Evolutionary conservation across 2,797 vertebrate species (phyloP).

Genomic region (Enteromius mattozi): DNA sequence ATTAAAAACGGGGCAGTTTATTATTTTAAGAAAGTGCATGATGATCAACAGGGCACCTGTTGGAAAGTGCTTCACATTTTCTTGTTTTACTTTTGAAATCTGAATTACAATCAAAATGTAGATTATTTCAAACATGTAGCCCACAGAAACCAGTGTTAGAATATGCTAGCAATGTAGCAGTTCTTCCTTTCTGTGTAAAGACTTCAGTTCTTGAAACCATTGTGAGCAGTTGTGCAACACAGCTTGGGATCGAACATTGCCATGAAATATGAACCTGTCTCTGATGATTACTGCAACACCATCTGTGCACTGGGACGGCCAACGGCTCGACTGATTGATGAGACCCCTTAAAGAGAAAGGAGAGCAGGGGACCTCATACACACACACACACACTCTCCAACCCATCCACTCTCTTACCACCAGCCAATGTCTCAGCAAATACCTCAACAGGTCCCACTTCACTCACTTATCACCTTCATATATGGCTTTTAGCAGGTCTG

Average conservation of each 20-base stretch:
- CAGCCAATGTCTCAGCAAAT: slow-evolving; percentile 15
- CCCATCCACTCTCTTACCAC: not conserved
- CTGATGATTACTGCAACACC: slow-evolving; percentile 40
- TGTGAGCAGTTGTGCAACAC: slow-evolving; percentile 22
- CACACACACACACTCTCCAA: slow-evolving; percentile 19
- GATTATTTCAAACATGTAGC: not conserved
- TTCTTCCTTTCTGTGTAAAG: slow-evolving; percentile 1
- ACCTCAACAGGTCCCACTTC: not conserved
- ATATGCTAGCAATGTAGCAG: not conserved
- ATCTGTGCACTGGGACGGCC: slow-evolving; percentile 47
- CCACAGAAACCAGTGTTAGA: slow-evolving; percentile 8
- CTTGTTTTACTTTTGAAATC: not conserved
- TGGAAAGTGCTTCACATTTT: not conserved
- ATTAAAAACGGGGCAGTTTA: not conserved
- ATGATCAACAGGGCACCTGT: not conserved
- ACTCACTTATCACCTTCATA: not conserved
- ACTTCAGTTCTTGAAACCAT: slow-evolving; percentile 8
- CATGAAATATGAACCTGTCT: slow-evolving; percentile 39
- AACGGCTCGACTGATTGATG: slow-evolving; percentile 16
- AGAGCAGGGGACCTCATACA: not conserved
- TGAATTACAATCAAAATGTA: slow-evolving; percentile 6
- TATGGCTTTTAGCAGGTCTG: slow-evolving; percentile 1
- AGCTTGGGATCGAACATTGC: not conserved
- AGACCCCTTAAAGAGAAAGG: not conserved
- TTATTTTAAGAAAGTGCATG: not conserved